Base-by-base conservation (phyloP, 2,113 vertebrate genomes). In the Brachirus orientalis region DNA sequence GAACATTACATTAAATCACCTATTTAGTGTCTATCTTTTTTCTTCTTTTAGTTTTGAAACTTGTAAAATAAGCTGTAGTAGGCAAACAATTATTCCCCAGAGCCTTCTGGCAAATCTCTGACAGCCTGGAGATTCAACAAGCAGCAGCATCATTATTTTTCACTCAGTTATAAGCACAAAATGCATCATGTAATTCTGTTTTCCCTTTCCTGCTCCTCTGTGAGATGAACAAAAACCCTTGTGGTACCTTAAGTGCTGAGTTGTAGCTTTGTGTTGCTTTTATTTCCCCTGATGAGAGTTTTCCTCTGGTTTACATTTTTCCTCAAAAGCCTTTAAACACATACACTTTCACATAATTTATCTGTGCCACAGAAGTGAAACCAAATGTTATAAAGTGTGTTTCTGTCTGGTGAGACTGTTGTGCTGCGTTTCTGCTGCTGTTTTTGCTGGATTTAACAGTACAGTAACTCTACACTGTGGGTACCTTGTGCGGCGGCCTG, bases 381-480 rank as follows among this genome's bases (percentile, higher is more conserved):
- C 46, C 41, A 46, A 72, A 61, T 36, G 33, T 17, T 44, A 6
- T 13, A 28, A 73, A 72, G 44, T 68, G 48, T 45, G 9, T 47
- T 6, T 54, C 9, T 58, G 37, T 74, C 12, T 66, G 58, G 5
- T 17, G 44, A 1, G 2, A 16, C 44, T 7, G 13, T 16, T 36
- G 43, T 33, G 63, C 33, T 17, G 75, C 53, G 28, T 6, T 28
- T 3, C 28, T 28, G 28, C 28, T 28, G 28, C 28, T 28, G 28
- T 2, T 3, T 13, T 37, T 54, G 61, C 48, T 46, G 55, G 54
- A 68, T 73, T 79, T 77, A 70, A 71, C 79, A 70, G 75, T 58
- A 74, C 76, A 79, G 72, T 72, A 58, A 73, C 63, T 66, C 62
- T 1, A 38, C 65, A 74, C 62, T 82, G 74, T 53, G 69, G 78